Evolutionary conservation across 2,113 vertebrate species (phyloP).

Genomic region (Eolophus roseicapilla): DNA sequence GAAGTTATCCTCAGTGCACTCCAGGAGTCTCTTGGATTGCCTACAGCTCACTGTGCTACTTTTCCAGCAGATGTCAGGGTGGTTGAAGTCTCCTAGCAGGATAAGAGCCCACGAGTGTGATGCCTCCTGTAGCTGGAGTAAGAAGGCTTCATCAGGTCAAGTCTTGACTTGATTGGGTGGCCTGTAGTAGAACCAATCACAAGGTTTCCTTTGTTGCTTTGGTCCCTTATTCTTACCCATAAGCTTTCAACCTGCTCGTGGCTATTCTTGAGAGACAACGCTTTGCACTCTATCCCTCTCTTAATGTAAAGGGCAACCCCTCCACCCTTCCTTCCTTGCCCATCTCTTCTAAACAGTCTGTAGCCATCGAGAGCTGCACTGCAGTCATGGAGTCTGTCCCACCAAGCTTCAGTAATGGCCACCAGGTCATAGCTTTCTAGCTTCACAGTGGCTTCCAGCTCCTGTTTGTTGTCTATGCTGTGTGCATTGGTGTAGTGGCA

Average conservation of each 20-base stretch:
- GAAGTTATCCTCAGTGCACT: no score
- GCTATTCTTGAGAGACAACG: neutral
- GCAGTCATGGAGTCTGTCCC: neutral
- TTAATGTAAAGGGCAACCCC: neutral
- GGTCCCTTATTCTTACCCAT: neutral
- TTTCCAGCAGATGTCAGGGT: no score
- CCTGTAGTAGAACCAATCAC: neutral
- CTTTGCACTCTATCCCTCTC: neutral
- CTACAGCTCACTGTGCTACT: no score
- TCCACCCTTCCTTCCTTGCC: neutral
- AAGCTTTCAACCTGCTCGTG: neutral
- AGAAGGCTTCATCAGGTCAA: no score
- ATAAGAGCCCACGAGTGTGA: no score
- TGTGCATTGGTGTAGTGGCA: neutral
- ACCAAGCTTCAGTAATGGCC: neutral
- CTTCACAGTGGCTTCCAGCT: no score
- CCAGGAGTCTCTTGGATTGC: no score
- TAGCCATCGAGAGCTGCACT: neutral
- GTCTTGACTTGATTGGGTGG: neutral
- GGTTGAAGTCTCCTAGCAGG: no score
- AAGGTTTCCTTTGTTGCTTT: neutral
- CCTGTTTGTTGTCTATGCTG: neutral
- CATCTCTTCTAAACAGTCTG: neutral
- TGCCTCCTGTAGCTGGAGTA: no score
- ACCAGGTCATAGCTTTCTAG: neutral